Evolutionary conservation across 2,113 vertebrate species (phyloP).

Genomic region (Nematolebias whitei): DNA sequence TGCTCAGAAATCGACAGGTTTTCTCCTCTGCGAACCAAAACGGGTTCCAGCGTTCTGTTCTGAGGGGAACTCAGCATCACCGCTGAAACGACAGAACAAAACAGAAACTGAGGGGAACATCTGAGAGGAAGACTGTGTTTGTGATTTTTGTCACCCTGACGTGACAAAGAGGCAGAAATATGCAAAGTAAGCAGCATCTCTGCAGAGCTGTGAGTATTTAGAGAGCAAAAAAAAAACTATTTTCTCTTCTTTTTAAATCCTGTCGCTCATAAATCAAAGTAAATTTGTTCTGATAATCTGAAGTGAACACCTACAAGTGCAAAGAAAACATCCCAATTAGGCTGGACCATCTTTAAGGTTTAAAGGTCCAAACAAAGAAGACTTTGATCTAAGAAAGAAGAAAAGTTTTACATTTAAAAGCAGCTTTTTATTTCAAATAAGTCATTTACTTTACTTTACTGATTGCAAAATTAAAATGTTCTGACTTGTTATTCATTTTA

Average conservation of each 20-base stretch:
- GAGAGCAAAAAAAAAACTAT: neutral
- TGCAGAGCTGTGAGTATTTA: neutral
- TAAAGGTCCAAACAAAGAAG: no score
- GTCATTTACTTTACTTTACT: no score
- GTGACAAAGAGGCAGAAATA: conserved; percentile 36
- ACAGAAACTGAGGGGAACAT: conserved; percentile 4
- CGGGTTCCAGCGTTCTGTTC: conserved; percentile 3
- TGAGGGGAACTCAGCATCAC: conserved; percentile 37
- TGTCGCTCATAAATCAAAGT: neutral
- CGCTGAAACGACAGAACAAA: conserved; percentile 6
- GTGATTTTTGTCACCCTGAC: conserved; percentile 41
- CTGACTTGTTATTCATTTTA: no score
- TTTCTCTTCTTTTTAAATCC: neutral
- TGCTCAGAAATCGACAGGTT: conserved; percentile 46
- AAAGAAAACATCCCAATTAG: neutral
- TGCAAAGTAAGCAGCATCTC: conserved; percentile 40
- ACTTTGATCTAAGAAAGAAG: no score
- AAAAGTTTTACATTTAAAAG: no score
- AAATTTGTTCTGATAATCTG: neutral
- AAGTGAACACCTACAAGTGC: neutral
- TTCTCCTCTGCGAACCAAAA: conserved; percentile 17
- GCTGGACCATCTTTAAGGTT: no score
- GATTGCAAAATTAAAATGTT: no score
- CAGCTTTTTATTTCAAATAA: no score
- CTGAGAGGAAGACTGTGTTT: neutral